Evolutionary conservation across 2,797 vertebrate species (phyloP).

Genomic region (Glossophaga mutica): DNA sequence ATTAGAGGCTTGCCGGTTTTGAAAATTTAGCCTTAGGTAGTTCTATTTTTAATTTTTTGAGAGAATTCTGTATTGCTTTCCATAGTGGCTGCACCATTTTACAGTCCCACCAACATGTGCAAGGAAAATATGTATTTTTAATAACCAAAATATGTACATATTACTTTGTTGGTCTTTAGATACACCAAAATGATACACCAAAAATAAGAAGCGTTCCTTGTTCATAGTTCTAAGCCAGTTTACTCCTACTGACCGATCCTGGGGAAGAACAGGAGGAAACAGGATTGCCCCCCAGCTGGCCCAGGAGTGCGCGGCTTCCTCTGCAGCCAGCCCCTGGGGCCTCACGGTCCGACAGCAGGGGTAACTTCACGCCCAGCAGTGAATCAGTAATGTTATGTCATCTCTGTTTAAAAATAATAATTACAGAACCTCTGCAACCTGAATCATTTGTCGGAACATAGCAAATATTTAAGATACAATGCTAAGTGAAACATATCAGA

Average conservation of each 20-base stretch:
- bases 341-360: background rate
- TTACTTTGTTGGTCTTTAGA: background rate
- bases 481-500: background rate
- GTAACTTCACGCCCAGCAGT: background rate
- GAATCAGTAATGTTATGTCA: background rate
- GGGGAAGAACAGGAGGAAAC: background rate
- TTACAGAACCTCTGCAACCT: background rate
- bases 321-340: background rate
- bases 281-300: rapidly evolving
- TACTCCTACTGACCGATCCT: background rate
- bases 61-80: background rate
- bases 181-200: background rate
- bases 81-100: background rate
- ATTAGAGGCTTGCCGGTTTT: background rate
- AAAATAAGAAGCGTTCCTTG: background rate
- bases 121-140: background rate
- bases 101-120: background rate
- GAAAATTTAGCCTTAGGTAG: background rate
- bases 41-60: background rate
- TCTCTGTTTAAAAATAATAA: background rate
- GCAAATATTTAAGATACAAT: background rate
- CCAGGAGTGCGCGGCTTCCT: background rate
- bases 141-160: background rate
- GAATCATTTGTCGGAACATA: background rate
- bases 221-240: background rate